These are phyloP conservation scores for Argyresthia albistria DNA, from an alignment of 2,888 invertebrate genomes.

Conservation along the genomic window DNA sequence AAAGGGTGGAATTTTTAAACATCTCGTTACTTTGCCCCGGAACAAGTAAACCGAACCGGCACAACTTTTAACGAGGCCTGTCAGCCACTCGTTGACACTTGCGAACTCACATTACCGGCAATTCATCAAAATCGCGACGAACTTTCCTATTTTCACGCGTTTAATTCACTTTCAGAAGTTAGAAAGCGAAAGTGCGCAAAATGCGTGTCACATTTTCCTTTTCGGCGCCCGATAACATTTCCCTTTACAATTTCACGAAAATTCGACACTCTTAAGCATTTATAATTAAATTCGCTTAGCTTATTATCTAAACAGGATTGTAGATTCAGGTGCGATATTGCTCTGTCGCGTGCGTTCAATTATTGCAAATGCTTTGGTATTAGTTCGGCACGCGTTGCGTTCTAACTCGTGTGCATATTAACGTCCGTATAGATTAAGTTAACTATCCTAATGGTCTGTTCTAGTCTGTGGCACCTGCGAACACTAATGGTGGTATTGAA, in stretches of 20 bases:
- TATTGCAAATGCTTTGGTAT: slow-evolving; percentile 21
- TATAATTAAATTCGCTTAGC: neutral
- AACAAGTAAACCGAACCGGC: slow-evolving; percentile 1
- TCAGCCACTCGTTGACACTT: slow-evolving; percentile 18
- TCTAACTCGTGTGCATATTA: neutral
- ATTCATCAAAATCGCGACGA: slow-evolving; percentile 43
- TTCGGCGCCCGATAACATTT: too few species aligned
- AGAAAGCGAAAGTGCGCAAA: neutral
- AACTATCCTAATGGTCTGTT: slow-evolving; percentile 18
- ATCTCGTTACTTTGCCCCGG: neutral
- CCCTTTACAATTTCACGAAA: neutral
- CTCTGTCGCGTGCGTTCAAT: slow-evolving; percentile 22
- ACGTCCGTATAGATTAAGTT: slow-evolving; percentile 23
- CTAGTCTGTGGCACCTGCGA: slow-evolving; percentile 19
- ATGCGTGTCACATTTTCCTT: neutral
- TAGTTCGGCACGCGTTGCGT: neutral
- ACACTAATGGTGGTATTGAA: slow-evolving; percentile 39
- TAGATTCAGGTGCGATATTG: neutral
- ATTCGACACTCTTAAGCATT: neutral
- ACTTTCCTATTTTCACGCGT: slow-evolving; percentile 37
- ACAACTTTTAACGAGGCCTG: slow-evolving; percentile 27
- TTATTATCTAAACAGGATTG: neutral
- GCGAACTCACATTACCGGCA: slow-evolving; percentile 41
- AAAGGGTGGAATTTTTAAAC: slow-evolving; percentile 3
- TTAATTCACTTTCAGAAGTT: slow-evolving; percentile 37